phyloP scores from a whole-genome alignment of 1,140 invertebrate genomes.

The Apis florea region DNA sequence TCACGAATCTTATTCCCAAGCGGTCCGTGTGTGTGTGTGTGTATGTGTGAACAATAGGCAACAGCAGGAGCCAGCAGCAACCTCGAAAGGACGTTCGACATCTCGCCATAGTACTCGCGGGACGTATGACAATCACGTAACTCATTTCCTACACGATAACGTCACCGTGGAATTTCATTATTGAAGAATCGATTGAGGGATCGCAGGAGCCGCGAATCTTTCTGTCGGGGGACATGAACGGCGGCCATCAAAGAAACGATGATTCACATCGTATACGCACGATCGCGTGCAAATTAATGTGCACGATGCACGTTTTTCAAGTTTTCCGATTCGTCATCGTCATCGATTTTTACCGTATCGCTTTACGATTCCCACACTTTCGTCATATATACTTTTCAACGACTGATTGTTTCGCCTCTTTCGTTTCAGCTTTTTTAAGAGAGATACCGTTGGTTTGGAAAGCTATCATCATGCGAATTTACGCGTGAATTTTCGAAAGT shows the following conservation, averaged over 20 bases:
- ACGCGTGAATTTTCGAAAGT: no score
- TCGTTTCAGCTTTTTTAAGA: no score
- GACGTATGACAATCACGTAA: slow-evolving; percentile 64
- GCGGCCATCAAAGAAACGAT: slow-evolving; percentile 38
- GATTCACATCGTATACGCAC: slow-evolving; percentile 29
- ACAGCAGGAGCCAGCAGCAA: slow-evolving; percentile 46
- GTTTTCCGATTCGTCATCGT: background rate
- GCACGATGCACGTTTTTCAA: background rate
- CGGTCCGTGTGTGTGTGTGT: slow-evolving; percentile 55
- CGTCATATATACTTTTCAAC: background rate
- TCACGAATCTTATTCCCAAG: slow-evolving; percentile 67
- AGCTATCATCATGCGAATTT: no score
- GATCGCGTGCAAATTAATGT: slow-evolving; percentile 28
- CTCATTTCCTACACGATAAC: slow-evolving; percentile 69
- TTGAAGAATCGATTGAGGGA: slow-evolving; percentile 59
- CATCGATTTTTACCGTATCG: background rate
- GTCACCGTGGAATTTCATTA: slow-evolving; percentile 68
- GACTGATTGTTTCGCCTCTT: background rate
- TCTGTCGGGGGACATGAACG: slow-evolving; percentile 36
- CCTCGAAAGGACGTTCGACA: slow-evolving; percentile 70
- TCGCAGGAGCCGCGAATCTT: slow-evolving; percentile 57
- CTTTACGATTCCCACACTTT: background rate
- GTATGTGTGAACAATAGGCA: slow-evolving; percentile 60
- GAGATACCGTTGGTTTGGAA: no score
- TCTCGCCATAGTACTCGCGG: slow-evolving; percentile 43